phyloP scores from a whole-genome alignment of 2,888 invertebrate genomes.

The Athalia cordata region DNA sequence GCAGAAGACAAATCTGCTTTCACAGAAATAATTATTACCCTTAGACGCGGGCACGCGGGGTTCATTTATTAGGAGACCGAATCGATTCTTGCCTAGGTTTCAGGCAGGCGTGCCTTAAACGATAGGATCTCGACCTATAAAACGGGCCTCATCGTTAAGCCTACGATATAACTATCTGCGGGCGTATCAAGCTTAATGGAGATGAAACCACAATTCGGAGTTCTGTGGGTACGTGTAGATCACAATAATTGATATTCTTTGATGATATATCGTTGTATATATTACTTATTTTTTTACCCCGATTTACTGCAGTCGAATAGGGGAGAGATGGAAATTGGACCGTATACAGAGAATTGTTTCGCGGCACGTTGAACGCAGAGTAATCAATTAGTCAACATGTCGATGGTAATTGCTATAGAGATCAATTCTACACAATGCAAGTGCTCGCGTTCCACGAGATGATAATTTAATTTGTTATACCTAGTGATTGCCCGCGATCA shows the following conservation, averaged over 20 bases:
- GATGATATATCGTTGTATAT: too few species aligned
- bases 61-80: conserved; percentile 12
- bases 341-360: background rate
- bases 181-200: background rate
- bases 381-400: conserved; percentile 4
- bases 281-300: too few species aligned
- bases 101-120: conserved; percentile 49
- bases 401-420: background rate
- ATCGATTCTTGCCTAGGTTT: conserved; percentile 52
- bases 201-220: background rate
- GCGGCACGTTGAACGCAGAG: background rate
- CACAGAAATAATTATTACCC: conserved; percentile 24
- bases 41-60: background rate
- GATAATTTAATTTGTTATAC: conserved; percentile 13
- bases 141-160: conserved; percentile 45
- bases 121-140: conserved; percentile 65
- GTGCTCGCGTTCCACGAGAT: background rate
- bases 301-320: too few species aligned
- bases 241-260: too few species aligned
- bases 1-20: conserved; percentile 24
- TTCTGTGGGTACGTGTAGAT: background rate
- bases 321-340: too few species aligned
- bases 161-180: conserved; percentile 1
- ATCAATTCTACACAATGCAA: background rate
- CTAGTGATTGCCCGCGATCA: conserved; percentile 6